Evolutionary conservation across 1,140 invertebrate genomes (phyloP).

Genomic region (Apolygus lucorum): DNA sequence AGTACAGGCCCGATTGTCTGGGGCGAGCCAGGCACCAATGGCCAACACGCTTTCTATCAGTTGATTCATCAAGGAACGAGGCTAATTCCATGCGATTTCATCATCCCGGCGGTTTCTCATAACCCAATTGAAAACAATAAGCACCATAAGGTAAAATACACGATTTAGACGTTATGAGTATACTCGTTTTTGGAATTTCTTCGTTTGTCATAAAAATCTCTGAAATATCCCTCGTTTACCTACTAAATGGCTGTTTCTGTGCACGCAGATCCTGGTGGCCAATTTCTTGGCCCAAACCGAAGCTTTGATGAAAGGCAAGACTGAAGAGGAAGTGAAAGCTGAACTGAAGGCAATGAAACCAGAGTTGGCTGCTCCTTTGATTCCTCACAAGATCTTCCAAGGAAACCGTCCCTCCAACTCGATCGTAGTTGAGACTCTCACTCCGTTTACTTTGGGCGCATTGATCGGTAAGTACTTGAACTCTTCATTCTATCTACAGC

Average conservation of each 20-base stretch:
- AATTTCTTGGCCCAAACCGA: slow-evolving; percentile 99
- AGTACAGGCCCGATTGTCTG: slow-evolving; percentile 86
- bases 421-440: slow-evolving; percentile 87
- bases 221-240: too few species aligned
- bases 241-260: too few species aligned
- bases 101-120: slow-evolving; percentile 85
- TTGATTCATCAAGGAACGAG: slow-evolving; percentile 85
- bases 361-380: slow-evolving; percentile 41
- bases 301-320: slow-evolving; percentile 89
- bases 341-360: slow-evolving; percentile 53
- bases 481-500: too few species aligned
- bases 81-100: slow-evolving; percentile 94
- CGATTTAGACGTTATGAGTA: too few species aligned
- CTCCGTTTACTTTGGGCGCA: slow-evolving; percentile 87
- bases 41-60: slow-evolving; percentile 98
- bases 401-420: slow-evolving; percentile 97
- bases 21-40: slow-evolving; percentile 99
- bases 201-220: too few species aligned
- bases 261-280: slow-evolving; percentile 78
- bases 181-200: too few species aligned
- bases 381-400: slow-evolving; percentile 94
- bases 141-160: slow-evolving; percentile 59
- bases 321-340: slow-evolving; percentile 58
- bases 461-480: slow-evolving; percentile 87
- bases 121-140: slow-evolving; percentile 76